phyloP scores from a whole-genome alignment of 1,140 invertebrate species.

The Polyergus mexicanus region DNA sequence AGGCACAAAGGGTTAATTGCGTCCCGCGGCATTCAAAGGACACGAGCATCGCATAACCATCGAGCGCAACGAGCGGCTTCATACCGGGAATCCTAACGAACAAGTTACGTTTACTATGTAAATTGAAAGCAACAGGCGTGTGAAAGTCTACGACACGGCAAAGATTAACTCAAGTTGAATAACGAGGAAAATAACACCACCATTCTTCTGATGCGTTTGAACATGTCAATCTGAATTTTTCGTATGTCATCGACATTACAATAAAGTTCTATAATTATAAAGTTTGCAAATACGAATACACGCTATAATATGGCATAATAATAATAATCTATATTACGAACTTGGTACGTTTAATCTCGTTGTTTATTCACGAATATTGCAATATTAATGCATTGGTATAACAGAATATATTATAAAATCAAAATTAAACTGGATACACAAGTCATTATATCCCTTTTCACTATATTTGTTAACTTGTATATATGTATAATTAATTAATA shows the following conservation, averaged over 20 bases:
- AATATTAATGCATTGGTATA: background rate
- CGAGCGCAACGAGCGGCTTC: constrained; percentile 41
- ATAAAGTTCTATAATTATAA: background rate
- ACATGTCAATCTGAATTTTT: background rate
- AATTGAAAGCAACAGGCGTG: constrained; percentile 37
- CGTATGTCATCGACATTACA: background rate
- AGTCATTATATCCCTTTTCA: background rate
- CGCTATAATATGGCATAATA: background rate
- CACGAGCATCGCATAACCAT: constrained; percentile 42
- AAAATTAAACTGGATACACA: background rate
- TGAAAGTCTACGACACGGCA: constrained; percentile 6
- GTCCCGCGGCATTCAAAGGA: constrained; percentile 17
- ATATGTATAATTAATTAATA: too few species aligned
- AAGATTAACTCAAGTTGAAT: constrained; percentile 38
- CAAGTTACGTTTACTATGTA: constrained; percentile 54
- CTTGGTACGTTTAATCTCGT: background rate
- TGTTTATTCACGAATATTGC: background rate
- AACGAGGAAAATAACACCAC: constrained; percentile 26
- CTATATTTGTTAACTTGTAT: background rate
- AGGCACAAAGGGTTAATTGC: constrained; percentile 55
- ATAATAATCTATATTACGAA: background rate
- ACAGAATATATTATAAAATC: background rate
- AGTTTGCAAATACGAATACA: background rate
- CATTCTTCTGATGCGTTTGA: background rate
- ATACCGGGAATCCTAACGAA: constrained; percentile 47